Evolutionary conservation across 2,797 vertebrate genomes (phyloP).

Genomic region (Myotis daubentonii): DNA sequence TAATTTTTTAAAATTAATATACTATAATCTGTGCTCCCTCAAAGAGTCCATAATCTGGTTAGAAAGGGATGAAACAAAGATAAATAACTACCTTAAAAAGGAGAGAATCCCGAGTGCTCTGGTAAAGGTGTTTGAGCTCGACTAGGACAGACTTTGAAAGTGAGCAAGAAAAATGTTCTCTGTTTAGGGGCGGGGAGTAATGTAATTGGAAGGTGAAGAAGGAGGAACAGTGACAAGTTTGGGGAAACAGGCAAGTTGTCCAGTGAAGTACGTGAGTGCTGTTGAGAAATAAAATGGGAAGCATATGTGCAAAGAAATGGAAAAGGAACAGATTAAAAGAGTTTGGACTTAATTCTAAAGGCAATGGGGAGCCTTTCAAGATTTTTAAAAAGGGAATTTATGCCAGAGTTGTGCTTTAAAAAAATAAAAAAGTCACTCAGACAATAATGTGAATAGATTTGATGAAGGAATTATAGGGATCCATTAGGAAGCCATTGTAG

Average conservation of each 20-base stretch:
- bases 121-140: slow-evolving; percentile 5
- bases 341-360: slow-evolving; percentile 29
- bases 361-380: slow-evolving; percentile 12
- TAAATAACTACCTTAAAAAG: slow-evolving; percentile 13
- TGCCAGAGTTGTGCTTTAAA: slow-evolving; percentile 1
- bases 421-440: not conserved
- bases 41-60: not conserved
- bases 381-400: slow-evolving; percentile 13
- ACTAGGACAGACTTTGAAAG: slow-evolving; percentile 1
- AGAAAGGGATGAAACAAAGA: slow-evolving; percentile 38
- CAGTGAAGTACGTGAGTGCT: not conserved
- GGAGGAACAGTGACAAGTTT: not conserved
- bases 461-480: not conserved
- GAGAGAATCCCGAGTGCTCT: not conserved
- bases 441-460: not conserved
- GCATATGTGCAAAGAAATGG: not conserved
- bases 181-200: not conserved
- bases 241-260: not conserved
- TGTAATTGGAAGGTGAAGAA: not conserved
- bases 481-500: not conserved
- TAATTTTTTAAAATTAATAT: not conserved
- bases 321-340: slow-evolving; percentile 10
- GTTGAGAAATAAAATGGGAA: not conserved
- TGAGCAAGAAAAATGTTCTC: not conserved
- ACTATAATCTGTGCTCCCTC: not conserved